Percentiles rank a stretch among this genome's conserved stretches.
phyloP scores from a whole-genome alignment of 1,140 invertebrate species.

The Coptotermes formosanus region DNA sequence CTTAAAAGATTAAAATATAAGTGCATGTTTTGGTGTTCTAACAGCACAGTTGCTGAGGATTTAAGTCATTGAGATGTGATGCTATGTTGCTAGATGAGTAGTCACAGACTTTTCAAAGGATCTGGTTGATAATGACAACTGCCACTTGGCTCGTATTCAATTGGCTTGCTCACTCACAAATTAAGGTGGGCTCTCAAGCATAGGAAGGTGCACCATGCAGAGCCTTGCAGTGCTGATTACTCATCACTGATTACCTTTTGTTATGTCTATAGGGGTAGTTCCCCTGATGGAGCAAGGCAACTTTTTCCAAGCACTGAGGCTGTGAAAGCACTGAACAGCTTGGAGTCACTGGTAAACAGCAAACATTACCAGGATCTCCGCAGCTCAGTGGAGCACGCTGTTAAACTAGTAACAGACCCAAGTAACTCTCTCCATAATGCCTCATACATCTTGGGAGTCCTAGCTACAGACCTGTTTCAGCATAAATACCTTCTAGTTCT shows the following conservation, averaged over 20 bases:
- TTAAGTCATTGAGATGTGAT: no score
- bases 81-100: no score
- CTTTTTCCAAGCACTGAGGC: conserved; percentile 3
- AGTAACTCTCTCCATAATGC: conserved; percentile 53
- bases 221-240: neutral
- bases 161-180: no score
- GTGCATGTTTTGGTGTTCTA: no score
- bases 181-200: no score
- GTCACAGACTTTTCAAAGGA: no score
- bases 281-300: neutral
- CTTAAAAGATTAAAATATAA: no score
- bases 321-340: conserved; percentile 41
- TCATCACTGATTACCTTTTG: neutral
- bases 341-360: conserved; percentile 49
- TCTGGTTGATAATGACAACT: no score
- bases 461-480: conserved; percentile 47
- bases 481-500: conserved; percentile 50
- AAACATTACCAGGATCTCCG: conserved; percentile 51
- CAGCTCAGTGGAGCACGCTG: conserved; percentile 47
- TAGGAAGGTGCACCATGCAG: neutral
- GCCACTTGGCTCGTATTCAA: no score
- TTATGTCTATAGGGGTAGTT: conserved; percentile 3
- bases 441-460: conserved; percentile 38
- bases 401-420: conserved; percentile 50
- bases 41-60: no score